phyloP scores from a whole-genome alignment of 2,797 vertebrate genomes.

The Rhincodon typus region DNA sequence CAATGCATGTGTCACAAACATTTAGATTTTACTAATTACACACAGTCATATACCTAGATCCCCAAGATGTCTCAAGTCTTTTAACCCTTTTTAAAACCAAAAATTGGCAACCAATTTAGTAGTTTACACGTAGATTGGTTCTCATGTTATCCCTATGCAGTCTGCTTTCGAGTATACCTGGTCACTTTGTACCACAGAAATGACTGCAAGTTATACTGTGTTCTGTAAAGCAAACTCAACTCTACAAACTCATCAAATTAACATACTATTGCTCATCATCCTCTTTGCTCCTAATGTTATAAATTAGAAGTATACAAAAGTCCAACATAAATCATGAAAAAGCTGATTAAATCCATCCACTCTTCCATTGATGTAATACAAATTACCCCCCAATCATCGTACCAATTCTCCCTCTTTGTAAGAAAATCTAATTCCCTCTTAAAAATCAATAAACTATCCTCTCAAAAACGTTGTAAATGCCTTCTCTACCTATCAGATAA shows the following conservation, averaged over 20 bases:
- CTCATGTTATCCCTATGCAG: background rate
- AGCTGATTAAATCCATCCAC: background rate
- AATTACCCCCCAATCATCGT: background rate
- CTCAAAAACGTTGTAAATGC: background rate
- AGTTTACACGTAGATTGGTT: background rate
- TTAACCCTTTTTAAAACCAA: background rate
- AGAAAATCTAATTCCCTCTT: background rate
- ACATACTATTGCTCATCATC: background rate
- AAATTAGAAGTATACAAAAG: background rate
- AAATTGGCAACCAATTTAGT: background rate
- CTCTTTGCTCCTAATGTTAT: background rate
- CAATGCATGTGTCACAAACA: background rate
- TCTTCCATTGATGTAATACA: background rate
- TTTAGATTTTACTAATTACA: background rate
- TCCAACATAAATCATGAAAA: background rate
- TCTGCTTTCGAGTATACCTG: background rate
- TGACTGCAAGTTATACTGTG: background rate
- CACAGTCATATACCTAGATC: background rate
- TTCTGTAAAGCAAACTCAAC: background rate
- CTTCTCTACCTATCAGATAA: background rate
- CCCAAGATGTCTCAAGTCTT: background rate
- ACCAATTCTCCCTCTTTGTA: background rate
- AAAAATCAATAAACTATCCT: background rate
- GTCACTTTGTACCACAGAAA: background rate
- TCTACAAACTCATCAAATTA: background rate